Conservation (phyloP, 2,113 vertebrate genomes). For the Pan troglodytes region DNA sequence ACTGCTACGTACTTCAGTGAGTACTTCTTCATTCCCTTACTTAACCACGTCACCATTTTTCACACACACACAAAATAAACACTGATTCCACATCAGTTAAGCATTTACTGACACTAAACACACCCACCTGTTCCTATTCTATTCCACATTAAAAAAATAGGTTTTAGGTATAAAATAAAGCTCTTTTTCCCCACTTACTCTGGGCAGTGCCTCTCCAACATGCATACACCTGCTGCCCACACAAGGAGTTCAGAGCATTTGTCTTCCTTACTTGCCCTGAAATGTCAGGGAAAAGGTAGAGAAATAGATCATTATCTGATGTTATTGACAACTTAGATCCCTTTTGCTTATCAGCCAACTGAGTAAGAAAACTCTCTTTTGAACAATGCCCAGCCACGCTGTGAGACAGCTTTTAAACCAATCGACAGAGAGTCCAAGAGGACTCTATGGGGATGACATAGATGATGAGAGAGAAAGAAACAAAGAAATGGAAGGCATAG, state of each 20-base stretch:
- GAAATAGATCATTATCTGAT: slow-evolving; percentile 18
- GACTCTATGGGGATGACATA: neutral
- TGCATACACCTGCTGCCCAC: neutral
- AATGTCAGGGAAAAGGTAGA: slow-evolving; percentile 16
- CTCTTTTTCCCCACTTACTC: neutral
- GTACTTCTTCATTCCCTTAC: no score
- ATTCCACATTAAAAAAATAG: neutral
- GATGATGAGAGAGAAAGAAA: neutral
- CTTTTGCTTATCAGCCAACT: neutral
- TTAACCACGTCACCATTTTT: neutral
- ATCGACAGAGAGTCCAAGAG: neutral
- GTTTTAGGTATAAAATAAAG: neutral
- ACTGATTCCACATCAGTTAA: neutral
- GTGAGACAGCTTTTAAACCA: neutral
- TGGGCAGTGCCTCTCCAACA: neutral
- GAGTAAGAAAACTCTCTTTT: neutral
- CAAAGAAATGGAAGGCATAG: neutral
- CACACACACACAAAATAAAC: neutral
- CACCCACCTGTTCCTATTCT: neutral
- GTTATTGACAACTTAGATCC: neutral
- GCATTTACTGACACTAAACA: neutral
- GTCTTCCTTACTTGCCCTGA: neutral
- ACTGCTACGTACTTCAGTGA: neutral
- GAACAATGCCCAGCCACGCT: neutral
- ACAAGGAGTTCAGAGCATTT: neutral